Evolutionary conservation across 2,888 invertebrate genomes (phyloP).

Genomic region (Cephonodes hylas): DNA sequence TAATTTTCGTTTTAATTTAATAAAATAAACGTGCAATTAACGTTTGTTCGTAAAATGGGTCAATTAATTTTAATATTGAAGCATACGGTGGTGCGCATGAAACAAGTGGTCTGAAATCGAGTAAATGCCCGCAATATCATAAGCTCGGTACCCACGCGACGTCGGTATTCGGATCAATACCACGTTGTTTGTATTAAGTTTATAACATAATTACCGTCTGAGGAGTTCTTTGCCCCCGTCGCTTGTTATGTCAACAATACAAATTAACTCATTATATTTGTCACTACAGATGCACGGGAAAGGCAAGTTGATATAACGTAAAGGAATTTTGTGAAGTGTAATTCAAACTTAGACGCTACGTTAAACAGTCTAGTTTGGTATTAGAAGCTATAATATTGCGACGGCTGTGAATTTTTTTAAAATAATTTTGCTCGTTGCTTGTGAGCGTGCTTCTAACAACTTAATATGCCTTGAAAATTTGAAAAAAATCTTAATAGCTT

Average conservation of each 20-base stretch:
- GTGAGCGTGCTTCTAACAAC: too few relatives aligned
- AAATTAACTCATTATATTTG: slow-evolving; percentile 7
- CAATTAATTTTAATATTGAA: not conserved
- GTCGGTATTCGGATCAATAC: slow-evolving; percentile 20
- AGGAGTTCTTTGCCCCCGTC: slow-evolving; percentile 14
- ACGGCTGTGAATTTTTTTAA: too few relatives aligned
- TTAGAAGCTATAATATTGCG: not conserved
- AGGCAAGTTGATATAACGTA: not conserved
- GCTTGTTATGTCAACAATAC: slow-evolving; percentile 19
- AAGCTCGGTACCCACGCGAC: not conserved
- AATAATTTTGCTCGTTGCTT: too few relatives aligned
- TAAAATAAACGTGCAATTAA: not conserved
- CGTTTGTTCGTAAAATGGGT: not conserved
- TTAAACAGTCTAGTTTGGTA: not conserved
- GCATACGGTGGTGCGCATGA: not conserved
- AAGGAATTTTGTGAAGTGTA: not conserved
- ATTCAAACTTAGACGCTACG: slow-evolving; percentile 9
- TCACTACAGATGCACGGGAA: not conserved
- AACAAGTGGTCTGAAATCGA: slow-evolving; percentile 4
- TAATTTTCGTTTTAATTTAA: not conserved
- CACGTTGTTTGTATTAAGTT: slow-evolving; percentile 22
- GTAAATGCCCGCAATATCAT: not conserved
- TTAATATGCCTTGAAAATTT: too few relatives aligned
- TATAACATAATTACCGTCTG: slow-evolving; percentile 12
- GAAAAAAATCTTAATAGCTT: too few relatives aligned